These are phyloP conservation scores for Bovichtus diacanthus DNA, from an alignment of 2,797 vertebrate genomes.

Conservation along the genomic window DNA sequence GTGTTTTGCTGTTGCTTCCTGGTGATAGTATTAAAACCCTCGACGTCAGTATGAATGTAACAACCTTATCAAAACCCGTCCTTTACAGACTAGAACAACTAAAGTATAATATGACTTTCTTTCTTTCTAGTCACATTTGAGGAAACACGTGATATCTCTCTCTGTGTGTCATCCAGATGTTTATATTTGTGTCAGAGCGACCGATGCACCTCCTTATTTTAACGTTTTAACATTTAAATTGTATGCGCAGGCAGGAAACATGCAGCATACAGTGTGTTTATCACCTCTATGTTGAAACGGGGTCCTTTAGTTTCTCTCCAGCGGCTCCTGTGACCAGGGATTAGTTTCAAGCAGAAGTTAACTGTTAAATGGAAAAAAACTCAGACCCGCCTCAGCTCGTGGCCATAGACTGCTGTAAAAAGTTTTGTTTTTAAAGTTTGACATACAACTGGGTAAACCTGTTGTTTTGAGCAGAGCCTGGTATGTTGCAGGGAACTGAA, in stretches of 20 bases:
- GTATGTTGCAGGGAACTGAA: slow-evolving; percentile 50
- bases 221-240: background rate
- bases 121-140: background rate
- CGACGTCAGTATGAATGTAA: background rate
- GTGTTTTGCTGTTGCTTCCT: slow-evolving; percentile 34
- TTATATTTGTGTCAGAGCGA: slow-evolving; percentile 14
- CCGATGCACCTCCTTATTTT: background rate
- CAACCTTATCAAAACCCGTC: background rate
- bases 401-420: background rate
- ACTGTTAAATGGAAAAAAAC: background rate
- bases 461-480: background rate
- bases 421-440: background rate
- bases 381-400: background rate
- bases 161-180: slow-evolving; percentile 60
- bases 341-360: background rate
- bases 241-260: background rate
- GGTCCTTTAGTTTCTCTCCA: background rate
- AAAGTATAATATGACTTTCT: background rate
- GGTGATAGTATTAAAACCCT: slow-evolving; percentile 8
- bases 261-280: background rate
- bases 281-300: background rate
- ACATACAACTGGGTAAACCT: background rate
- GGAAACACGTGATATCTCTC: background rate
- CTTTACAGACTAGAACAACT: background rate
- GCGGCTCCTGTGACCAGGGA: background rate